phyloP scores from a whole-genome alignment of 2,888 invertebrate species.

The Neoitamus cyanurus region DNA sequence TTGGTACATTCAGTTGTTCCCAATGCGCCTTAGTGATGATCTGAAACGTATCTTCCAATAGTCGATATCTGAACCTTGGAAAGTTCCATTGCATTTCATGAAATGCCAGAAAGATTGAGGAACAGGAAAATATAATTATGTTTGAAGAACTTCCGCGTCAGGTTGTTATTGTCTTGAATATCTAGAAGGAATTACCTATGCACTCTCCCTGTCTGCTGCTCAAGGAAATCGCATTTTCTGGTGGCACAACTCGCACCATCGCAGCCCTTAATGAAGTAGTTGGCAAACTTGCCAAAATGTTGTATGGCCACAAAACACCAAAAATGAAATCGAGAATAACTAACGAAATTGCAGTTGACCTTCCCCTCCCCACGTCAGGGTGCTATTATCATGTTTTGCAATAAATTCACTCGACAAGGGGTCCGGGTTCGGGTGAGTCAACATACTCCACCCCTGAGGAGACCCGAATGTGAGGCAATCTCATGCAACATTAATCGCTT shows the following conservation, averaged over 20 bases:
- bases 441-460: background rate
- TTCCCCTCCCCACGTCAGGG: background rate
- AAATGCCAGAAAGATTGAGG: too few relatives aligned
- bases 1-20: too few relatives aligned
- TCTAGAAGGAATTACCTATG: background rate
- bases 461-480: background rate
- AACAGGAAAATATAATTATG: background rate
- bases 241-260: too few relatives aligned
- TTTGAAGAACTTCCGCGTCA: background rate
- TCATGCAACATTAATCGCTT: slow-evolving; percentile 29
- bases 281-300: background rate
- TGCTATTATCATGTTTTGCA: background rate
- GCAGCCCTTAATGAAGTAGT: background rate
- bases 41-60: too few relatives aligned
- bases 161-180: background rate
- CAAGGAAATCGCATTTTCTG: background rate
- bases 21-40: too few relatives aligned
- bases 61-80: too few relatives aligned
- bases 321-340: background rate
- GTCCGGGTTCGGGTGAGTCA: background rate
- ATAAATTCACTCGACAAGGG: background rate
- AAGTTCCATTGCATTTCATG: too few relatives aligned
- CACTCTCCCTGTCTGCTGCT: background rate
- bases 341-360: background rate
- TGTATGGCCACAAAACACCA: background rate